Conservation (phyloP, 2,888 invertebrate genomes). For the Mesorhabditis sp. region DNA sequence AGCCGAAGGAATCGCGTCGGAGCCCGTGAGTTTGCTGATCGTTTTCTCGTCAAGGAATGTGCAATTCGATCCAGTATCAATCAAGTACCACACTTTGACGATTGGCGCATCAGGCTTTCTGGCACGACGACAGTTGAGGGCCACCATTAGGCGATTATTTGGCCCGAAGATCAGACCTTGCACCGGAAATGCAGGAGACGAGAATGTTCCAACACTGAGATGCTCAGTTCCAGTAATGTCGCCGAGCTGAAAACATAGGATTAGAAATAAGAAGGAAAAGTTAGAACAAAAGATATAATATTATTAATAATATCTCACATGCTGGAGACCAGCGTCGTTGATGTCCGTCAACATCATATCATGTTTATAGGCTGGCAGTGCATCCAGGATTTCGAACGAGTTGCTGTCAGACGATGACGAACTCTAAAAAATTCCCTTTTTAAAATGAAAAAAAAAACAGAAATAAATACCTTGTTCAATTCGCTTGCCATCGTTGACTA, state of each 20-base stretch:
- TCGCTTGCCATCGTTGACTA: conserved; percentile 19
- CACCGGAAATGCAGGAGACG: conserved; percentile 27
- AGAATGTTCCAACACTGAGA: conserved; percentile 24
- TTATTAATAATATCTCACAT: conserved; percentile 24
- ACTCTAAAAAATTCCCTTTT: conserved; percentile 19
- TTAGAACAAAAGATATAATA: conserved; percentile 14
- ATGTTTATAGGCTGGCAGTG: conserved; percentile 28
- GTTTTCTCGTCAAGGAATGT: conserved; percentile 28
- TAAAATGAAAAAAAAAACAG: conserved; percentile 17
- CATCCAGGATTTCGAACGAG: conserved; percentile 23
- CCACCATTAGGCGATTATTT: conserved; percentile 29
- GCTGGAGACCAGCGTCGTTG: conserved; percentile 23
- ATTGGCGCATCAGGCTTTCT: conserved; percentile 32
- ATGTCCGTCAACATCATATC: conserved; percentile 33
- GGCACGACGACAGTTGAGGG: conserved; percentile 27
- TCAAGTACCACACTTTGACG: conserved; percentile 29
- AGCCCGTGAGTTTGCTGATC: conserved; percentile 21
- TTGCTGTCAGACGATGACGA: conserved; percentile 17
- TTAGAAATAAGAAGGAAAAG: conserved; percentile 23
- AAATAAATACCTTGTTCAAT: conserved; percentile 21
- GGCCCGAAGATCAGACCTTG: conserved; percentile 30
- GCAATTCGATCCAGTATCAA: conserved; percentile 28
- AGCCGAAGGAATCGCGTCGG: conserved; percentile 27
- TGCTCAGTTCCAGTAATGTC: conserved; percentile 25
- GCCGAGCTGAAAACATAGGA: conserved; percentile 29